A percentile compares a stretch with the other conserved stretches of the same genome.
Evolutionary conservation across 2,888 invertebrate genomes (phyloP).

Genomic region (Capitulum mitella): DNA sequence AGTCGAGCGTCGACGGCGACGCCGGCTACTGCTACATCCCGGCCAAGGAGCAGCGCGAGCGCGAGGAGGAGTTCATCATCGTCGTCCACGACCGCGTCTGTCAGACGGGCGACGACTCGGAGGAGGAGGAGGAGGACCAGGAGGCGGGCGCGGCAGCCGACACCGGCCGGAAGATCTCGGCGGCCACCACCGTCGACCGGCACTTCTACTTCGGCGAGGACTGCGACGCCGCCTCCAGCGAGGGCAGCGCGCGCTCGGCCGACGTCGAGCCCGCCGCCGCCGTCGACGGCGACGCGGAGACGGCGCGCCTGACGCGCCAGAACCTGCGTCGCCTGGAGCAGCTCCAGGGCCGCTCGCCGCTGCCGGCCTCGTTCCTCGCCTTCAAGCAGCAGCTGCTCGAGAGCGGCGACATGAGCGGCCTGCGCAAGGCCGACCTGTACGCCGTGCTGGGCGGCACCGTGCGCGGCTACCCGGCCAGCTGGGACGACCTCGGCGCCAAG

Average conservation of each 20-base stretch:
- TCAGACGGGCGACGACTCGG: background rate
- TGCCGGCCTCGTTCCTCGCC: background rate
- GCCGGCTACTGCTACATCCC: background rate
- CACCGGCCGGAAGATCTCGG: background rate
- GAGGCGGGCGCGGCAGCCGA: background rate
- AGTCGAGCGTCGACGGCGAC: background rate
- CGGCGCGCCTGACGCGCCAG: background rate
- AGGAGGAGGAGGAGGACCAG: background rate
- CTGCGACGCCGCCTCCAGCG: background rate
- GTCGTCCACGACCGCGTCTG: background rate
- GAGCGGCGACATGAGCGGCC: background rate
- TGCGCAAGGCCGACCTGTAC: conserved; percentile 1
- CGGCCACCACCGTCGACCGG: background rate
- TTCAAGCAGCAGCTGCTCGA: background rate
- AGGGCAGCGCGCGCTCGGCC: background rate
- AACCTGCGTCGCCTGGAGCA: background rate
- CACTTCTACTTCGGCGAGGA: conserved; percentile 12
- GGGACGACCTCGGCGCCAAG: background rate
- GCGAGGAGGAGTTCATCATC: background rate
- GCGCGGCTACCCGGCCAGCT: conserved; percentile 9
- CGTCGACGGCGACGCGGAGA: background rate
- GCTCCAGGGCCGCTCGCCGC: background rate
- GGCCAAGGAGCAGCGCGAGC: background rate
- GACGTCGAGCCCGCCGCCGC: background rate
- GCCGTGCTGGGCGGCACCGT: conserved; percentile 7